A percentile compares a stretch with the other conserved stretches of the same genome.
These are phyloP conservation scores for Gadus chalcogrammus DNA, from an alignment of 2,113 vertebrate genomes.

Conservation along the genomic window DNA sequence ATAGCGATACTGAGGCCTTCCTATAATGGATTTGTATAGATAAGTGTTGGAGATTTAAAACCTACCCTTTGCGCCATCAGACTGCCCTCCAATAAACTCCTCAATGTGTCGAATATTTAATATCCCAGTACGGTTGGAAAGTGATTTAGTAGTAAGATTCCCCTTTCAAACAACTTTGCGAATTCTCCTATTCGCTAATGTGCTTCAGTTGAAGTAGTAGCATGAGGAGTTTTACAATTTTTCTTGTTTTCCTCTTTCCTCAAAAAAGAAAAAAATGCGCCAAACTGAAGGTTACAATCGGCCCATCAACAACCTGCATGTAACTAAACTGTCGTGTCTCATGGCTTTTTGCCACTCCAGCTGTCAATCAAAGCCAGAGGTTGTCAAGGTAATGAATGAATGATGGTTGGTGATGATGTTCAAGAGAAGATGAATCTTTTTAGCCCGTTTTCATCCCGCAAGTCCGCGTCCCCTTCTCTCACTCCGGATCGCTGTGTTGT, in stretches of 20 bases:
- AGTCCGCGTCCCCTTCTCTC: slow-evolving; percentile 87
- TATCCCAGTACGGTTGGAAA: slow-evolving; percentile 93
- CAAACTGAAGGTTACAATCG: slow-evolving; percentile 95
- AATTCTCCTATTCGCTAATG: slow-evolving; percentile 89
- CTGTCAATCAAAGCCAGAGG: slow-evolving; percentile 99
- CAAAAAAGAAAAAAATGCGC: slow-evolving; percentile 77
- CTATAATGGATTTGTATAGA: slow-evolving; percentile 88
- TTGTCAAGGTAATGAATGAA: slow-evolving; percentile 99
- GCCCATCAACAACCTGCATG: slow-evolving; percentile 99
- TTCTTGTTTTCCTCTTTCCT: slow-evolving; percentile 78
- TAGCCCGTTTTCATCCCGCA: slow-evolving; percentile 89
- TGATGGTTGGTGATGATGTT: slow-evolving; percentile 98
- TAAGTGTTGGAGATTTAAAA: slow-evolving; percentile 93
- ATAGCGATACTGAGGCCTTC: slow-evolving; percentile 79
- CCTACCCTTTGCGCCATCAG: slow-evolving; percentile 99
- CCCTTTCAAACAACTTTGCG: slow-evolving; percentile 81
- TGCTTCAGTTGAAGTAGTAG: slow-evolving; percentile 74
- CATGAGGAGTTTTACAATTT: slow-evolving; percentile 80
- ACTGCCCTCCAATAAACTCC: slow-evolving; percentile 99
- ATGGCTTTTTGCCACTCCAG: slow-evolving; percentile 99
- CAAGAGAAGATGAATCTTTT: slow-evolving; percentile 96
- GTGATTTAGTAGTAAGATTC: slow-evolving; percentile 89
- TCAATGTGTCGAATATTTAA: slow-evolving; percentile 97
- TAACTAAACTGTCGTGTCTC: slow-evolving; percentile 99
- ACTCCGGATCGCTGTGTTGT: slow-evolving; percentile 84